A percentile compares a stretch with the other conserved stretches of the same genome.
These are phyloP conservation scores for Lasioglossum calceatum DNA, from an alignment of 2,888 invertebrate genomes.

Conservation along the genomic window DNA sequence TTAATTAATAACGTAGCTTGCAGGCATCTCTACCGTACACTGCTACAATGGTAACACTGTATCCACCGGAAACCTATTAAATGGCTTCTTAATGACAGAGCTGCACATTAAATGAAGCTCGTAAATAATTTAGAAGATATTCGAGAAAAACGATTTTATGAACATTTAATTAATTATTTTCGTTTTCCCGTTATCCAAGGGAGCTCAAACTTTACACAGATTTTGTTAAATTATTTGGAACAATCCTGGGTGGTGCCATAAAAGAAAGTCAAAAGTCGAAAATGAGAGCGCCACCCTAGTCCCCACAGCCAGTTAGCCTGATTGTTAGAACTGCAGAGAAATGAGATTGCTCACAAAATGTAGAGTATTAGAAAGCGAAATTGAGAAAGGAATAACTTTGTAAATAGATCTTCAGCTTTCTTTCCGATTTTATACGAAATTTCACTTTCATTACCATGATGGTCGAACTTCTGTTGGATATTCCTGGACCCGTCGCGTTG, in stretches of 20 bases:
- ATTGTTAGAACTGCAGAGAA: not conserved
- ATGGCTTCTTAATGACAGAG: no score
- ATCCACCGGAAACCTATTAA: no score
- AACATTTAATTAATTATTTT: no score
- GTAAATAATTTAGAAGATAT: no score
- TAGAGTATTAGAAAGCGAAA: not conserved
- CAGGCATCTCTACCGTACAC: constrained; percentile 22
- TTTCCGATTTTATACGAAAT: not conserved
- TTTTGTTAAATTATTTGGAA: no score
- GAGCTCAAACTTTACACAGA: no score
- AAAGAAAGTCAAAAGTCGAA: no score
- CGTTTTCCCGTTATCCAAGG: no score
- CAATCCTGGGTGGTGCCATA: no score
- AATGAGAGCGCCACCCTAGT: no score
- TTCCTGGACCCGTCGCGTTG: constrained; percentile 16
- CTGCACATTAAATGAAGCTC: no score
- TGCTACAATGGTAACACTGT: constrained; percentile 6
- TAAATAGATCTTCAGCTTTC: not conserved
- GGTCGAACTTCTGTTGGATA: not conserved
- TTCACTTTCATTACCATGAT: constrained; percentile 23
- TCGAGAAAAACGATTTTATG: no score
- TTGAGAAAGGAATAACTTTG: not conserved
- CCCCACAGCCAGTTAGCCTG: not conserved
- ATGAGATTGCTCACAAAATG: not conserved
- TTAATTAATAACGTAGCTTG: constrained; percentile 33